Base-by-base conservation (phyloP, 30 jellyfish, hydroid and myxozoan species). In the Clytia hemisphaerica region DNA sequence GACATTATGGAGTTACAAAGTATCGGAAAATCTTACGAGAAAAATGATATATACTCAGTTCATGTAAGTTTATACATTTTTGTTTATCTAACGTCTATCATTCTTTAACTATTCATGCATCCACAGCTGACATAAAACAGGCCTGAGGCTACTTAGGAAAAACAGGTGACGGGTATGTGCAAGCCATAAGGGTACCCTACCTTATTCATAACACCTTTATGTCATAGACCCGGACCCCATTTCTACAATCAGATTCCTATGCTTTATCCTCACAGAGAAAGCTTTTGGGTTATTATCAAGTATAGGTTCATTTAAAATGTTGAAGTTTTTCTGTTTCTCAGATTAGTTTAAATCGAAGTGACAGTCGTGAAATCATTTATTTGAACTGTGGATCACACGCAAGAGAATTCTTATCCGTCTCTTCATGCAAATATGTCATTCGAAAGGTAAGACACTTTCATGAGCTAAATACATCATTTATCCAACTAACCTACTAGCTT, bases 331-430 rank as follows among this genome's bases (percentile, higher is more conserved):
- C n/a, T n/a, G n/a, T n/a, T n/a, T n/a, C n/a, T n/a, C n/a, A n/a
- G n/a, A n/a, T n/a, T n/a, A n/a, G n/a, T n/a, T 50, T 64, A 33
- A 33, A 58, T 16, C 61, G 88, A 0, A 6, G 77, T 16, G 32
- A 7, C 22, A 71, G 45, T 22, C 76, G 77, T 50, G 83, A 82
- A 0, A 58, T 77, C 37, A 62, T 85, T 36, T 67, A 77, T 69
- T 28, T 85, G 36, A 75, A 60, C 32, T 85, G 96, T 58, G 96
- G 96, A 10, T 44, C 70, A 18, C 96, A 85, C 42, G 84, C 93
- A 10, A 73, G 96, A 30, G 96, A 85, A 58, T 85, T 93, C 93
- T 45, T 85, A 16, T 64, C 92, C 24, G 68, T 85, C 21, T 62
- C 93, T 27, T 69, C 96, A 9, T 85, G 96, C 27, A 53, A 77